Evolutionary conservation across 53 echinoderm and acorn worm species (phyloP).

Genomic region (Crossaster papposus): DNA sequence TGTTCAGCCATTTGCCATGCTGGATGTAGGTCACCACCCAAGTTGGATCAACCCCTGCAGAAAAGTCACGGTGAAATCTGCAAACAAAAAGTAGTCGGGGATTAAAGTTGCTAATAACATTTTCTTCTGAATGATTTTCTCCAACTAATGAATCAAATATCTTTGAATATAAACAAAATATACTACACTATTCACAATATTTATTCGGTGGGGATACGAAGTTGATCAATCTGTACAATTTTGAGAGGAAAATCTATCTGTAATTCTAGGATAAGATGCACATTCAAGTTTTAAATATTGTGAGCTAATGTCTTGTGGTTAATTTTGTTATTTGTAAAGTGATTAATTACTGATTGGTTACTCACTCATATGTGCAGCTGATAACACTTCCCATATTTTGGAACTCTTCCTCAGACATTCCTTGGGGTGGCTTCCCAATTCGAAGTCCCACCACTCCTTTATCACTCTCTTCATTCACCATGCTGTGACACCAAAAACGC

Average conservation of each 20-base stretch:
- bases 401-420: conserved; percentile 76
- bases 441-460: conserved; percentile 76
- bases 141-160: too few species aligned
- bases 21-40: conserved; percentile 86
- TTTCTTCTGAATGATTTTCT: too few species aligned
- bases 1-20: conserved; percentile 78
- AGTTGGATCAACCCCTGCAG: conserved; percentile 70
- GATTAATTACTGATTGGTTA: neutral
- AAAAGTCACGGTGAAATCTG: conserved; percentile 84
- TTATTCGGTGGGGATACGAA: too few species aligned
- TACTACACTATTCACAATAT: too few species aligned
- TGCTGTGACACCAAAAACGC: conserved; percentile 86
- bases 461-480: conserved; percentile 62
- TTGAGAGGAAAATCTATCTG: too few species aligned
- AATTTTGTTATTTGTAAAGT: neutral
- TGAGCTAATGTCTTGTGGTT: neutral
- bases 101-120: too few species aligned
- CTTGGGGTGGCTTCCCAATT: conserved; percentile 76
- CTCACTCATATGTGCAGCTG: conserved; percentile 94
- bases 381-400: conserved; percentile 85
- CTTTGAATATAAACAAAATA: too few species aligned
- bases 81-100: neutral
- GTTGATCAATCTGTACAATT: too few species aligned
- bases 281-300: too few species aligned
- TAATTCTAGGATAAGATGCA: too few species aligned